Base-by-base conservation (phyloP, 2,888 invertebrate species). In the Bellardia pandia region DNA sequence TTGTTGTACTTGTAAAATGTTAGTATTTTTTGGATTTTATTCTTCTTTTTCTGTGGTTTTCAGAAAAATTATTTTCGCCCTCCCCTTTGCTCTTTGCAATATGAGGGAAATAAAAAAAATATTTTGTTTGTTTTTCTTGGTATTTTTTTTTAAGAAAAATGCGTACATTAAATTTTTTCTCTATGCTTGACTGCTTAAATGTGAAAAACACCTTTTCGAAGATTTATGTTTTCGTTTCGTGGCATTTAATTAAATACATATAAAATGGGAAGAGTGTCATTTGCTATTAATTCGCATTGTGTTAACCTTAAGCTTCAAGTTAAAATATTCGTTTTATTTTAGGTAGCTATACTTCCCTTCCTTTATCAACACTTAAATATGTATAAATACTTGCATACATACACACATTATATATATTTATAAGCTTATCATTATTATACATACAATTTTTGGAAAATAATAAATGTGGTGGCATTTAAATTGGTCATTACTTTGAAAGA, bases 381-480 rank as follows among this genome's bases (percentile, higher is more conserved):
- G 23, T 23, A 23, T 23, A 23, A 23, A 23, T 23, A 23, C 23
- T 23, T 23, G 23, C 23, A 23, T 23, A 23, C 23, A n/a, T n/a
- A n/a, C n/a, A n/a, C n/a, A n/a, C n/a, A n/a, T n/a, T n/a, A n/a
- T n/a, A n/a, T n/a, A 14, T 60, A 62, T 53, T 53, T 80, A 13
- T 66, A 64, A 33, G 42, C 68, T 42, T 16, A 42, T 40, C 33
- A 40, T 51, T 69, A 58, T 40, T 37, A 40, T 58, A 58, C 2
- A 75, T 45, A 45, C 45, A 69, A 42, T 37, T 53, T 37, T 71
- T 6, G n/a, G 8, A 4, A 68, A 33, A 71, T 56, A 77, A 83
- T 42, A 76, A 66, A 78, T 74, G 74, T 53, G 48, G 14, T 68
- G 76, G 66, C 66, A 84, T 64, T 86, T 86, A 79, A 86, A 86